Percentiles rank a stretch among this genome's conserved stretches.
These are phyloP conservation scores for Sebastes diaconus DNA, from an alignment of 2,797 vertebrate species.

Conservation along the genomic window DNA sequence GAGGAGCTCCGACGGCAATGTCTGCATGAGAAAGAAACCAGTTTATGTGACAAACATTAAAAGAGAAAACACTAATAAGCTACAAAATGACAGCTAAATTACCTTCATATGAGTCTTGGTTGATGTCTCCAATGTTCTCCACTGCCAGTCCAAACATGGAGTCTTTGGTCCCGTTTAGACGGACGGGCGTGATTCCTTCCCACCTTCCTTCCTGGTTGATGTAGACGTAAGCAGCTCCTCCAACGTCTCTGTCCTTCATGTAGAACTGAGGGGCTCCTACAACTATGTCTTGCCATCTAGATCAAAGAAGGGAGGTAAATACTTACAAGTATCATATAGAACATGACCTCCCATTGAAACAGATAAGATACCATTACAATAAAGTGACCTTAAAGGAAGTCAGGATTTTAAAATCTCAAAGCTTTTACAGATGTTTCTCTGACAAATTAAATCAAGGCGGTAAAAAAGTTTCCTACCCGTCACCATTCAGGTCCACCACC, in stretches of 20 bases:
- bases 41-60: not conserved
- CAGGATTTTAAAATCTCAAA: not conserved
- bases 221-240: conserved; percentile 94
- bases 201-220: conserved; percentile 90
- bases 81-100: not conserved
- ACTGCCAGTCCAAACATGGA: conserved; percentile 98
- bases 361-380: not conserved
- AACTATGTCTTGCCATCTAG: conserved; percentile 95
- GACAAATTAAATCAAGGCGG: not conserved
- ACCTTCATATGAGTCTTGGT: conserved; percentile 94
- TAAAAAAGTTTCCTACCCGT: conserved; percentile 82
- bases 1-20: conserved; percentile 94
- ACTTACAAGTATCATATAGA: not conserved
- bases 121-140: conserved; percentile 92
- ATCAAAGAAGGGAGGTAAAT: not conserved
- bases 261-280: conserved; percentile 98
- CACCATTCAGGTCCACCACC: conserved; percentile 93
- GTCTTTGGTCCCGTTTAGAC: conserved; percentile 90
- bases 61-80: not conserved
- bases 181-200: conserved; percentile 83
- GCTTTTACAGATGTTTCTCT: not conserved
- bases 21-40: conserved; percentile 79
- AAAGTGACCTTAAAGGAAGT: not conserved
- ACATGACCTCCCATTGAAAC: not conserved
- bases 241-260: conserved; percentile 89